Evolutionary conservation across 2,113 vertebrate genomes (phyloP).

Genomic region (Melanocharis versteri): DNA sequence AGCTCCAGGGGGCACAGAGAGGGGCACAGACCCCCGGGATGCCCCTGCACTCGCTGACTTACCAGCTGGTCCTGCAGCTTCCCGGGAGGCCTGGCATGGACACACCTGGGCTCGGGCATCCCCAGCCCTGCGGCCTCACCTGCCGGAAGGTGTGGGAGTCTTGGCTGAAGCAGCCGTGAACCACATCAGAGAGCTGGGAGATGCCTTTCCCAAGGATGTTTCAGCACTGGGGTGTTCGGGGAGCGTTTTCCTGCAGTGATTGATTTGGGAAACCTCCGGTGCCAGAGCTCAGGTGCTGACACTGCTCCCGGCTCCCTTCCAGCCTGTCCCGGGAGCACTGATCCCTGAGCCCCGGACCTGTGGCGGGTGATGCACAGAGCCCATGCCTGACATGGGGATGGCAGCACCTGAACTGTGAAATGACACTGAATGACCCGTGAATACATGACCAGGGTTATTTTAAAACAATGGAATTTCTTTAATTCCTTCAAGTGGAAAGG

Average conservation of each 20-base stretch:
- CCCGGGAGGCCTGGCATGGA: background rate
- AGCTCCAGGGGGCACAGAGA: no score
- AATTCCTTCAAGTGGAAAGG: background rate
- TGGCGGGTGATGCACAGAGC: background rate
- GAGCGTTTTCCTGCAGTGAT: background rate
- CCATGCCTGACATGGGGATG: background rate
- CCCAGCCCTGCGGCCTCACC: background rate
- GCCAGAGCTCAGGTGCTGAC: background rate
- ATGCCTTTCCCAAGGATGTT: background rate
- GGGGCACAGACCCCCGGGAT: background rate
- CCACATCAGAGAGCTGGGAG: constrained; percentile 7
- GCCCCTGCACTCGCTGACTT: background rate
- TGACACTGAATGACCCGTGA: accelerated
- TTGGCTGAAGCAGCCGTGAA: background rate
- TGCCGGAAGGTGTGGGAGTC: background rate
- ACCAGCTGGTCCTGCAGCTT: background rate
- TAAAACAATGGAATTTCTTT: background rate
- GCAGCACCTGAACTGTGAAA: background rate
- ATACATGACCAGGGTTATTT: accelerated
- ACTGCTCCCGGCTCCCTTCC: background rate
- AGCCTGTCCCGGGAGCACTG: background rate
- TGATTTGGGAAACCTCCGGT: background rate
- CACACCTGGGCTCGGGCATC: background rate
- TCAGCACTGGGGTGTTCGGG: background rate
- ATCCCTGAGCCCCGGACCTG: background rate